Evolutionary conservation across 1,140 invertebrate genomes (phyloP), one percentile per base, ranked within the genome.

Genomic region (Yoshiicerus persimilis): DNA sequence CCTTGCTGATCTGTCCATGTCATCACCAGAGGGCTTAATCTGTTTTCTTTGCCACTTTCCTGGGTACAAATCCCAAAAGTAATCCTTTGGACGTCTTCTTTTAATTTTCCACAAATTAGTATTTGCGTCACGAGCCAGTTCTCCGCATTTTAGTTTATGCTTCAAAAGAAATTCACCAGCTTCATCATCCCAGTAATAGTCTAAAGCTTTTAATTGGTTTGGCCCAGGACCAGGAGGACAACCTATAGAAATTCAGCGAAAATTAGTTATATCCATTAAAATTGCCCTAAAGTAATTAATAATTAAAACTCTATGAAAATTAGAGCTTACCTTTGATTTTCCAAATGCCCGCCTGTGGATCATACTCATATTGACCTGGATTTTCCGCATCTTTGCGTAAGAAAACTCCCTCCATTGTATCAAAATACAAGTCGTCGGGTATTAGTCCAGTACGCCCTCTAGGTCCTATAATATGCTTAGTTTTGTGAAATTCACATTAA

Each of bases 161-260:
- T 80, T 80, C n/a, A 38, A 4, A 8, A 36, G 34, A 80, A 80
- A 80, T 0, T 80, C 75, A 0, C 75, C 75, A 16, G n/a, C 1
- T 80, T 80, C 75, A n/a, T 80, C 75, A n/a, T 80, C 75, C 75
- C 75, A 80, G 9, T 80, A 80, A 10, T 80, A 80, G 23, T 80
- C 16, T 0, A 32, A 6, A 1, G 16, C 6, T 2, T 1, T 36
- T 25, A 80, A 16, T 34, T 20, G 20, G 34, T 38, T 80, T n/a
- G 16, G 36, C 6, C 75, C 75, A 0, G 75, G 75, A n/a, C 75
- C 70, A 9, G 32, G 27, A 30, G 25, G 25, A 16, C 25, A 10
- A 16, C 20, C 47, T 56, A 56, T n/a, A 20, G 1, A 56, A n/a
- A 2, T 16, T 4, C n/a, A 20, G 41, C 11, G 5, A 39, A 11